A percentile compares a stretch with the other conserved stretches of the same genome.
These are phyloP conservation scores for Spea multiplicata DNA, from an alignment of 2,113 vertebrate species.

Conservation along the genomic window DNA sequence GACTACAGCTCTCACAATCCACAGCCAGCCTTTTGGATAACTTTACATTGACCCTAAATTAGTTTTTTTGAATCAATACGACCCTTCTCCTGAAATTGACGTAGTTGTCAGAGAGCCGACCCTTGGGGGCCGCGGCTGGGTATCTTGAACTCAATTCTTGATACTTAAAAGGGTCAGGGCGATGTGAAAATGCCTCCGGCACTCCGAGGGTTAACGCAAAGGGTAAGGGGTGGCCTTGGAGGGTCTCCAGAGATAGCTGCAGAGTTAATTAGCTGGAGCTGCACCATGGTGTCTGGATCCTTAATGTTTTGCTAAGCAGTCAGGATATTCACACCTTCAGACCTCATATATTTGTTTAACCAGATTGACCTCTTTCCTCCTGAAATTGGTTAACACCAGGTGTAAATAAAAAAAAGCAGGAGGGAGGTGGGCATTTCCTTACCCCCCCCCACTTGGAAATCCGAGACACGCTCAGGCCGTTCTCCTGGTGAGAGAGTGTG, in stretches of 20 bases:
- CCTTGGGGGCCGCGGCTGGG: too few relatives aligned
- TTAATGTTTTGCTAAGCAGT: slow-evolving; percentile 30
- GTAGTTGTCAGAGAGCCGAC: too few relatives aligned
- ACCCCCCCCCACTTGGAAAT: neutral
- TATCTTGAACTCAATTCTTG: too few relatives aligned
- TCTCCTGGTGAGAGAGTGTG: neutral
- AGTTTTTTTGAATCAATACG: too few relatives aligned
- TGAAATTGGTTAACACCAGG: slow-evolving; percentile 2
- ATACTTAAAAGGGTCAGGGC: too few relatives aligned
- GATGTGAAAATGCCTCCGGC: neutral
- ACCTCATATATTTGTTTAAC: slow-evolving; percentile 25
- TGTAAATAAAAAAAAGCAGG: slow-evolving; percentile 1
- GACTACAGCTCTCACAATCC: too few relatives aligned
- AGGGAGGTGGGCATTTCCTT: neutral
- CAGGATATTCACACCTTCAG: slow-evolving; percentile 34
- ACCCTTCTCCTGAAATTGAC: too few relatives aligned
- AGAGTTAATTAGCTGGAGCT: slow-evolving; percentile 26
- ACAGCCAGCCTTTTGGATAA: too few relatives aligned
- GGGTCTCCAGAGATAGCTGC: neutral
- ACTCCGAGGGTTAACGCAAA: neutral
- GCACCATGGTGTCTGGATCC: slow-evolving; percentile 17
- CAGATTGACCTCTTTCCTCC: slow-evolving; percentile 31
- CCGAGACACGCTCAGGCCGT: neutral
- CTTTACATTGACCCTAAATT: too few relatives aligned
- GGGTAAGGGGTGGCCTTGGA: neutral